phyloP scores from a whole-genome alignment of 2,888 invertebrate species.

The Agapostemon virescens region DNA sequence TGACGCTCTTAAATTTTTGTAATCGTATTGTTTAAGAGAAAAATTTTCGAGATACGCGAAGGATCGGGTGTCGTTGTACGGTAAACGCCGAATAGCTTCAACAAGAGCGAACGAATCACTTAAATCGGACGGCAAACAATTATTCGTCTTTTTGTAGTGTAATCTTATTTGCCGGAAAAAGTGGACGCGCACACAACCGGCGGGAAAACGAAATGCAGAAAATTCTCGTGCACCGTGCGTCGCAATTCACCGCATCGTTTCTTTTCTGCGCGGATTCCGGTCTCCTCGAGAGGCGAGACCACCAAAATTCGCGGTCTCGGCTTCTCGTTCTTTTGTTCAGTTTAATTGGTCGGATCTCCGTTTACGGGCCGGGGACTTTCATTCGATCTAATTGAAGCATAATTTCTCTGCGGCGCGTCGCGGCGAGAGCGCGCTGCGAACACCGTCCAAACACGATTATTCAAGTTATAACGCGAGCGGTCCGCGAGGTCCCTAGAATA shows the following conservation, averaged over 20 bases:
- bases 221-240: neutral
- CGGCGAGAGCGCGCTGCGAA: neutral
- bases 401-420: neutral
- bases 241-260: neutral
- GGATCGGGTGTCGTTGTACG: too few species aligned
- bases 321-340: neutral
- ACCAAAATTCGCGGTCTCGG: neutral
- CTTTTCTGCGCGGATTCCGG: neutral
- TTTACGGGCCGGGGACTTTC: neutral
- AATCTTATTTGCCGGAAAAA: too few species aligned
- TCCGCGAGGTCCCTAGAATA: neutral
- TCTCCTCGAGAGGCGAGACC: neutral
- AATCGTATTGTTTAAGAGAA: too few species aligned
- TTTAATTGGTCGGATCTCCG: constrained; percentile 4
- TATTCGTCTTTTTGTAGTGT: too few species aligned
- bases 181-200: too few species aligned
- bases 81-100: too few species aligned
- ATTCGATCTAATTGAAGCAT: neutral
- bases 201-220: neutral
- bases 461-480: constrained; percentile 7
- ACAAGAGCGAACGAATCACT: neutral
- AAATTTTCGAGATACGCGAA: too few species aligned
- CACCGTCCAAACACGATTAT: constrained; percentile 7
- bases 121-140: neutral
- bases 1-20: too few species aligned